Conservation (phyloP, 2,113 vertebrate species). For the Butastur rufipennis region DNA sequence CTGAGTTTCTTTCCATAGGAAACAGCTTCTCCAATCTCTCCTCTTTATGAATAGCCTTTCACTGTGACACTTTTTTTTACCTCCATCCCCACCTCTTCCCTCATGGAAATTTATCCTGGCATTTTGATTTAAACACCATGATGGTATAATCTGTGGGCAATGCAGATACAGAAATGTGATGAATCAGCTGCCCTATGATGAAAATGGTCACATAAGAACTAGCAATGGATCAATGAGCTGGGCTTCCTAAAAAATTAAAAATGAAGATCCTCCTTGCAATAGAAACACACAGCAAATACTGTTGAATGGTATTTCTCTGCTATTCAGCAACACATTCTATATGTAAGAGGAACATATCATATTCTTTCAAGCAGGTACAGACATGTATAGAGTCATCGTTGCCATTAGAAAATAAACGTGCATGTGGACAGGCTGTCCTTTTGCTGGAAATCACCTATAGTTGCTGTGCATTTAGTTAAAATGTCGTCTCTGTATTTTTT, state of each 20-base stretch:
- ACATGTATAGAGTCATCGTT: not conserved
- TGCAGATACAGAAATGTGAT: not conserved
- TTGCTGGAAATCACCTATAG: not conserved
- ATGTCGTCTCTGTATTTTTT: not conserved
- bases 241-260: not conserved
- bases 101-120: not conserved
- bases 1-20: not conserved
- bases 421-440: not conserved
- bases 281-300: not conserved
- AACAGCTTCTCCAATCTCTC: not conserved
- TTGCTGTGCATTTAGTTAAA: not conserved
- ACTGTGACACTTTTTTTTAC: not conserved
- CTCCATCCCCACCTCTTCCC: not conserved
- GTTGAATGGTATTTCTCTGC: not conserved
- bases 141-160: not conserved
- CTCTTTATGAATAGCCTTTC: not conserved
- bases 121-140: not conserved
- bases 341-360: not conserved
- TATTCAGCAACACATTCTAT: not conserved
- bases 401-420: not conserved
- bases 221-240: not conserved
- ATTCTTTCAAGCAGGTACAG: not conserved
- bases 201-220: not conserved
- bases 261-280: fast-evolving
- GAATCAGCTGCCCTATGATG: not conserved